These are phyloP conservation scores for Macaca nemestrina DNA, from an alignment of 2,113 vertebrate genomes.

Conservation along the genomic window DNA sequence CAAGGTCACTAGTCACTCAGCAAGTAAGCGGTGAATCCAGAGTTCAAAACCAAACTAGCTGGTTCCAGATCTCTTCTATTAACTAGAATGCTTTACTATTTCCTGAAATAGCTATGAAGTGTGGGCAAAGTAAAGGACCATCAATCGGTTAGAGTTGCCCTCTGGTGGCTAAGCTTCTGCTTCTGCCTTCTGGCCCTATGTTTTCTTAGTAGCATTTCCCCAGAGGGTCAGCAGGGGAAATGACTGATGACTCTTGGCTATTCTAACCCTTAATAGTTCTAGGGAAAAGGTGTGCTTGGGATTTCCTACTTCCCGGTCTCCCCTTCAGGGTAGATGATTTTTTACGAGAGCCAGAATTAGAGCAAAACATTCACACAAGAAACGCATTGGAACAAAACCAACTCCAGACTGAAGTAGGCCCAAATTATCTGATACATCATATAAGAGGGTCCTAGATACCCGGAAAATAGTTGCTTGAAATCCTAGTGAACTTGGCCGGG, in stretches of 20 bases:
- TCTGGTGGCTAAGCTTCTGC: background rate
- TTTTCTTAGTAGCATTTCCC: background rate
- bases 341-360: conserved; percentile 13
- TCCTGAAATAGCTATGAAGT: conserved; percentile 11
- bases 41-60: conserved; percentile 43
- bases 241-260: background rate
- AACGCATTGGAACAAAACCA: conserved; percentile 17
- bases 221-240: background rate
- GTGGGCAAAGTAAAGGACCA: conserved; percentile 1
- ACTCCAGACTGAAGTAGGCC: background rate
- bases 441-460: background rate
- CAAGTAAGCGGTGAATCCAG: background rate
- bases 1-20: background rate
- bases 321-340: background rate
- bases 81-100: conserved; percentile 38
- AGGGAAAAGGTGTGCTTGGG: background rate
- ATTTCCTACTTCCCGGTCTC: background rate
- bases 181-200: background rate
- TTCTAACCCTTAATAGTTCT: conserved; percentile 3
- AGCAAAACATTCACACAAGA: conserved; percentile 7
- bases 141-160: background rate
- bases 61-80: conserved; percentile 4
- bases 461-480: conserved; percentile 22
- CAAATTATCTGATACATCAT: background rate
- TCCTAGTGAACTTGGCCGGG: background rate